Base-by-base conservation (phyloP, 2,797 vertebrate species). In the Darevskia mixta region DNA sequence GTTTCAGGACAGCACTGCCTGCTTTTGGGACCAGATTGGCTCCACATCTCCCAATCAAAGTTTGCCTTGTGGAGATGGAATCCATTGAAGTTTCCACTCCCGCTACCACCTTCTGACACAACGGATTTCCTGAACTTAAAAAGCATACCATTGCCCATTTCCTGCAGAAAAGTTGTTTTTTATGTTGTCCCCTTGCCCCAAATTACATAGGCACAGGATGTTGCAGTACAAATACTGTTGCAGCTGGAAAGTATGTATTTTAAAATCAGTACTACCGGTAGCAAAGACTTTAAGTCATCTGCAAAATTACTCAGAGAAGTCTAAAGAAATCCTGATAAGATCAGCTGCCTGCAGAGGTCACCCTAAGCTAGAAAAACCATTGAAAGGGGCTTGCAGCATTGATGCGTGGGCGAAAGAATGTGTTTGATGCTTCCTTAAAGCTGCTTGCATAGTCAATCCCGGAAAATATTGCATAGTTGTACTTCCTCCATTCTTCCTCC, bases 281-380 rank as follows among this genome's bases (percentile, higher is more conserved):
- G 25, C 35, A 2, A 41, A 43, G 27, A 9, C 8, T 41, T 41
- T 66, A 41, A 66, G 20, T 20, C 0, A 58, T 32, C 49, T 58
- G 29, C 29, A n/a, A n/a, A 43, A 27, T 13, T 32, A 7, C n/a
- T 49, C 9, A 15, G 15, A n/a, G 32, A 71, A 71, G 67, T 13
- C n/a, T 58, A 49, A 25, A 38, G 35, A 35, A n/a, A 4, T 64
- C 15, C 15, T 17, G 38, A 66, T 35, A 25, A 89, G 49, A 8
- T 45, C 1, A 32, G n/a, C 61, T 43, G 93, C 91, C 95, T 89
- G 92, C 23, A 95, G 95, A 91, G 92, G 95, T 95, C 95, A 84
- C 93, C 86, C 90, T 92, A 2, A 11, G 83, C 93, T 29, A 88
- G 86, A 35, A 25, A 41, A 93, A 86, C 0, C 5, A 3, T 4